These are phyloP conservation scores for Pseudotriccus pelzelni DNA, from an alignment of 2,797 vertebrate species.

Conservation along the genomic window DNA sequence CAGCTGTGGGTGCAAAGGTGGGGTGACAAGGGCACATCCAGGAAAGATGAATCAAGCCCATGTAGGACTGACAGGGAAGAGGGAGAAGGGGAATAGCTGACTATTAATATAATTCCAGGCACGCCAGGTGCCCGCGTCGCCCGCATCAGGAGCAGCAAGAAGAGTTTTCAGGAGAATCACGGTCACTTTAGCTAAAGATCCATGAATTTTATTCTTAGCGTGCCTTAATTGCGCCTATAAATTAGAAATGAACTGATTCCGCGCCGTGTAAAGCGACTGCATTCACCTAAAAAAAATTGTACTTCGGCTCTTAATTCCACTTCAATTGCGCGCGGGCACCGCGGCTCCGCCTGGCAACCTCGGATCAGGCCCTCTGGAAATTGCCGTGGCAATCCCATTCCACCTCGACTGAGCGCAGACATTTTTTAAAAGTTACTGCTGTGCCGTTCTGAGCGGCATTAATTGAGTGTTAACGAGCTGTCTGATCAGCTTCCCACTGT, in stretches of 20 bases:
- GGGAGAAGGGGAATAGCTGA: not conserved
- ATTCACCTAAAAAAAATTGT: conserved; percentile 48
- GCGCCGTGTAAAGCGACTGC: conserved; percentile 45
- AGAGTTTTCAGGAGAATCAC: conserved; percentile 3
- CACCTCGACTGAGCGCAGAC: conserved; percentile 50
- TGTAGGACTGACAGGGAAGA: not conserved
- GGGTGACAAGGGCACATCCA: not conserved
- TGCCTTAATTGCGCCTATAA: conserved; percentile 74
- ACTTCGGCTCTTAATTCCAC: conserved; percentile 60
- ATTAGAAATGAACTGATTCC: conserved; percentile 72
- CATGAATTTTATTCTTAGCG: conserved; percentile 27
- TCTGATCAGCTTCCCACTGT: conserved; percentile 74
- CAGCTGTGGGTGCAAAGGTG: accelerated
- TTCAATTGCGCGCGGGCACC: conserved; percentile 12
- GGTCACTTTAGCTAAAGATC: conserved; percentile 34
- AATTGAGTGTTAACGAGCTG: conserved; percentile 80
- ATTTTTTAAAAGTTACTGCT: conserved; percentile 74
- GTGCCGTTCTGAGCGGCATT: conserved; percentile 63
- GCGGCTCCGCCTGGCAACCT: not conserved
- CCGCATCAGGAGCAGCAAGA: not conserved
- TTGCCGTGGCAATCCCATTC: conserved; percentile 54
- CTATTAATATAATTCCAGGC: not conserved
- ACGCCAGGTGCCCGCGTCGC: not conserved
- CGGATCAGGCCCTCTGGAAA: conserved; percentile 51
- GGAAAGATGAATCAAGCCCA: not conserved